Evolutionary conservation across 2,113 vertebrate species (phyloP), one percentile per base, ranked within the genome.

Genomic region (Verasper variegatus): DNA sequence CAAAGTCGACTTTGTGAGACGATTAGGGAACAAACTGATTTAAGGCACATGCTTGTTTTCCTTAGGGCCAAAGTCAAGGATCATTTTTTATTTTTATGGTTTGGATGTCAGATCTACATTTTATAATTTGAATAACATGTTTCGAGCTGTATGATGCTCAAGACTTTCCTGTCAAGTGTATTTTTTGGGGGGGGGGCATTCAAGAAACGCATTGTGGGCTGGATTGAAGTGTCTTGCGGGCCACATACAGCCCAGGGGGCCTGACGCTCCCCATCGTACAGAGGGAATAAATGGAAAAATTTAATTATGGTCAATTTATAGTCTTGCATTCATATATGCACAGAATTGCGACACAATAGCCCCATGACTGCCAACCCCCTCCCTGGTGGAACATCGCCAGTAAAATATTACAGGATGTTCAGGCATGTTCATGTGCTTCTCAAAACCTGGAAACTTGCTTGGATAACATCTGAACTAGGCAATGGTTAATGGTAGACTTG

Each of bases 401-500:
- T 40, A 10, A n/a, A n/a, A 54, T 3, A 20, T 74, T 27, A 35
- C 2, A 24, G 8, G 11, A 15, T 63, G 47, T 13, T 54, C 37
- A 40, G 35, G 23, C 6, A 17, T 60, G 45, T 47, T 69, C 5
- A 40, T 47, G 42, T n/a, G 9, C 26, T 71, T 24, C 26, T 42
- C 63, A 51, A 11, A 67, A 51, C 69, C n/a, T 49, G 15, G 11
- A 66, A 15, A 67, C 9, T 40, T 60, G 37, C 15, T 20, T 35
- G 15, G 24, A 69, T 20, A 58, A 17, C 35, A 70, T 52, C 40
- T 70, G 10, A 9, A 51, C 26, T 61, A 21, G 2, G 5, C 21
- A 67, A 52, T 63, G 9, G 37, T 60, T 72, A 75, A 68, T 64
- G 47, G 61, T 57, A 56, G 17, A 76, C 68, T 27, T 40, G 20